Percentiles rank a stretch among this genome's conserved stretches.
These are phyloP conservation scores for Spizaetus ornatus DNA, from an alignment of 2,113 vertebrate species.

Conservation along the genomic window DNA sequence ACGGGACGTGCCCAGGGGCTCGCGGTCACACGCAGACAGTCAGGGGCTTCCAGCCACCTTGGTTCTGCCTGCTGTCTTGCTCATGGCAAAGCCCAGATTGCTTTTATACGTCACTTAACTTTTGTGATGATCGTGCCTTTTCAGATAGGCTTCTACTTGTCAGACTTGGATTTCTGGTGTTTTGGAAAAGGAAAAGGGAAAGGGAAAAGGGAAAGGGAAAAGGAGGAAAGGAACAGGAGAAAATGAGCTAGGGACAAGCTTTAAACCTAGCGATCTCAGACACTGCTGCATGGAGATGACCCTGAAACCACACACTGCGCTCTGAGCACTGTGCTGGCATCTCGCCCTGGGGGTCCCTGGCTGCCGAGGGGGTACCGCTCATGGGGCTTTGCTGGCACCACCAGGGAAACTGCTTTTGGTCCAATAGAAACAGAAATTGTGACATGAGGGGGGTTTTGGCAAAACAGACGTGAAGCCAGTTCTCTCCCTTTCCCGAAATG, in stretches of 20 bases:
- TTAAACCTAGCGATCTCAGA: fast-evolving
- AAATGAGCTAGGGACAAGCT: background rate
- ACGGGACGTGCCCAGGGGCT: background rate
- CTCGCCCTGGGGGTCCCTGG: fast-evolving
- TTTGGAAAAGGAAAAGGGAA: background rate
- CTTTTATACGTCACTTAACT: fast-evolving
- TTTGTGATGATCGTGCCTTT: background rate
- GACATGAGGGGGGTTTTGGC: fast-evolving
- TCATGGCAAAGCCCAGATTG: background rate
- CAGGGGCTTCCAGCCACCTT: too few species aligned
- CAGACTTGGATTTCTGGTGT: too few species aligned
- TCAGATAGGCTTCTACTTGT: background rate
- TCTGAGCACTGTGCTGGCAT: background rate
- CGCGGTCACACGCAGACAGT: fast-evolving
- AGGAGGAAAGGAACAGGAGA: too few species aligned
- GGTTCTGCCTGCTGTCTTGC: background rate
- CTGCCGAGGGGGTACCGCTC: background rate
- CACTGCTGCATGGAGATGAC: background rate
- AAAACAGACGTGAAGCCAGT: background rate
- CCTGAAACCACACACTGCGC: fast-evolving
- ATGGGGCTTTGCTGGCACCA: background rate
- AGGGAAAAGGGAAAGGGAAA: background rate
- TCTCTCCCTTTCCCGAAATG: background rate
- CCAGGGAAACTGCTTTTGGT: too few species aligned
- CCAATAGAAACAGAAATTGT: background rate